These are phyloP conservation scores for Sebastes matsubarae DNA, from an alignment of 2,797 vertebrate species.

Conservation along the genomic window DNA sequence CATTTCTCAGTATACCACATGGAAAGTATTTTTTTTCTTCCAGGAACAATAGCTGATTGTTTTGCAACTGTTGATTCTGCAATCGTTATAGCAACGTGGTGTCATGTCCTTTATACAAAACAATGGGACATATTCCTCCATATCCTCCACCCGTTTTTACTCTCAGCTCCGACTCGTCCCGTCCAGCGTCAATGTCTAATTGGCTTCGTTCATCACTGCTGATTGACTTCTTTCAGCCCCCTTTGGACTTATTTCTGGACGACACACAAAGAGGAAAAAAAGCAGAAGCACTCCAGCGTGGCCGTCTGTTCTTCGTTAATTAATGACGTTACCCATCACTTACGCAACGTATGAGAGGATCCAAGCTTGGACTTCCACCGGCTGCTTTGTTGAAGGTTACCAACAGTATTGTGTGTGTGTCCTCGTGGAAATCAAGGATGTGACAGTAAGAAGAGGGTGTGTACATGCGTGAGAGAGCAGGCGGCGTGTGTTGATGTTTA, in stretches of 20 bases:
- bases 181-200: background rate
- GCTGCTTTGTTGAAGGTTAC: background rate
- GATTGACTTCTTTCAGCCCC: constrained; percentile 20
- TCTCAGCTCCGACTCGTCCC: background rate
- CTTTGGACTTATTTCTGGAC: constrained; percentile 49
- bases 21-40: background rate
- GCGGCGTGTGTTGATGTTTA: constrained; percentile 12
- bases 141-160: background rate
- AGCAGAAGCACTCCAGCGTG: constrained; percentile 9
- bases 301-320: constrained; percentile 35
- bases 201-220: constrained; percentile 17
- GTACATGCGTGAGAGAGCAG: constrained; percentile 23
- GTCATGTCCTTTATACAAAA: background rate
- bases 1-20: constrained; percentile 1
- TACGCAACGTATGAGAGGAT: constrained; percentile 9
- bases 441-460: constrained; percentile 11
- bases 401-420: background rate
- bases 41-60: constrained; percentile 10
- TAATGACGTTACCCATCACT: constrained; percentile 51
- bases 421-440: background rate
- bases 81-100: background rate
- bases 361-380: background rate
- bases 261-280: constrained; percentile 32
- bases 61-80: background rate
- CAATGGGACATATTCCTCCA: background rate